A percentile compares a stretch with the other conserved stretches of the same genome.
These are phyloP conservation scores for Serilophus lunatus DNA, from an alignment of 2,113 vertebrate genomes.

Conservation along the genomic window DNA sequence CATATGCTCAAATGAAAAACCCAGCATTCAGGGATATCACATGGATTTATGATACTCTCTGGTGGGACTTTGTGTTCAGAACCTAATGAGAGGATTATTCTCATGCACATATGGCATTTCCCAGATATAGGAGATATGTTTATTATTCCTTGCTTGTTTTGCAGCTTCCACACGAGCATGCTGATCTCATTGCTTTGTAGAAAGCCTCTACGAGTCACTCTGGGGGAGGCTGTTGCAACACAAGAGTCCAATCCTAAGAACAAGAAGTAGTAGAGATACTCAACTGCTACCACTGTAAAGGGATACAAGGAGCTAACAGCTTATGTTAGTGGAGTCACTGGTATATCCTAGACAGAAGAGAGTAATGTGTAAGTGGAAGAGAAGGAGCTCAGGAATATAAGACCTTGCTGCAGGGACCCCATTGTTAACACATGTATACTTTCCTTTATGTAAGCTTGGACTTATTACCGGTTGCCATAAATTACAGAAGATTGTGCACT, in stretches of 20 bases:
- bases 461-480: neutral
- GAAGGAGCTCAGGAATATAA: neutral
- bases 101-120: neutral
- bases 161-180: neutral
- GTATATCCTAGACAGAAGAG: neutral
- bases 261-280: neutral
- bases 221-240: neutral
- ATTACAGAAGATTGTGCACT: neutral
- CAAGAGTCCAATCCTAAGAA: neutral
- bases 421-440: neutral
- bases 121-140: neutral
- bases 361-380: neutral
- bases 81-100: constrained; percentile 19
- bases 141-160: constrained; percentile 8
- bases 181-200: neutral
- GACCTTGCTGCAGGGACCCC: neutral
- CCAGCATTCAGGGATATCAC: neutral
- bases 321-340: neutral
- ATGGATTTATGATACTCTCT: neutral
- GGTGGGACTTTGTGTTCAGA: neutral
- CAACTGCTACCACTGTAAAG: neutral
- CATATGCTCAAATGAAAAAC: constrained; percentile 1
- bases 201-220: neutral
- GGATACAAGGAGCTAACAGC: neutral
- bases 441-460: neutral